phyloP scores from a whole-genome alignment of 2,888 invertebrate species.

The Zele albiditarsus region DNA sequence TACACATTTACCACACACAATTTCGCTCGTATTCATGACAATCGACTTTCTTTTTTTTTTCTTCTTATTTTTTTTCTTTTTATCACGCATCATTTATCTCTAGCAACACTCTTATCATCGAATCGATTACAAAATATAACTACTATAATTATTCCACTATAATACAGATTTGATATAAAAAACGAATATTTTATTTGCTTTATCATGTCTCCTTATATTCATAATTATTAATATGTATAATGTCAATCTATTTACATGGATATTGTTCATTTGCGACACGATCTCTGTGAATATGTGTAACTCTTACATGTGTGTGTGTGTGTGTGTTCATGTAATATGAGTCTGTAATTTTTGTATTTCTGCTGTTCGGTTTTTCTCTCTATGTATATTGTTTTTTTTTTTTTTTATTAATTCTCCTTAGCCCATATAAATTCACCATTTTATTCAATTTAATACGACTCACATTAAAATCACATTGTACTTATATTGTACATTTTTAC shows the following conservation, averaged over 20 bases:
- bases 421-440: slow-evolving; percentile 37
- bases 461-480: slow-evolving; percentile 67
- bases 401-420: slow-evolving; percentile 1
- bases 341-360: slow-evolving; percentile 2
- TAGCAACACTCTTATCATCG: slow-evolving; percentile 56
- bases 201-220: slow-evolving; percentile 51
- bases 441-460: slow-evolving; percentile 53
- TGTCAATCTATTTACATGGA: slow-evolving; percentile 69
- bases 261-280: slow-evolving; percentile 52
- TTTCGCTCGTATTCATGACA: slow-evolving; percentile 7
- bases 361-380: slow-evolving; percentile 27
- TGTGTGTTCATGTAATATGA: slow-evolving; percentile 15
- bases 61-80: slow-evolving; percentile 32
- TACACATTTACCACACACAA: background rate
- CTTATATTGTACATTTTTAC: slow-evolving; percentile 69
- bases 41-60: slow-evolving; percentile 32
- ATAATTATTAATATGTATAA: slow-evolving; percentile 57
- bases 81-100: slow-evolving; percentile 41
- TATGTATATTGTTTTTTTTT: slow-evolving; percentile 44
- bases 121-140: slow-evolving; percentile 70
- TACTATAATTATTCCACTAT: slow-evolving; percentile 68
- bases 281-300: slow-evolving; percentile 18
- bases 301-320: too few relatives aligned
- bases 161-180: slow-evolving; percentile 72
- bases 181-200: slow-evolving; percentile 63